Base-by-base conservation (phyloP, 1,140 invertebrate genomes). In the Nephotettix cincticeps region DNA sequence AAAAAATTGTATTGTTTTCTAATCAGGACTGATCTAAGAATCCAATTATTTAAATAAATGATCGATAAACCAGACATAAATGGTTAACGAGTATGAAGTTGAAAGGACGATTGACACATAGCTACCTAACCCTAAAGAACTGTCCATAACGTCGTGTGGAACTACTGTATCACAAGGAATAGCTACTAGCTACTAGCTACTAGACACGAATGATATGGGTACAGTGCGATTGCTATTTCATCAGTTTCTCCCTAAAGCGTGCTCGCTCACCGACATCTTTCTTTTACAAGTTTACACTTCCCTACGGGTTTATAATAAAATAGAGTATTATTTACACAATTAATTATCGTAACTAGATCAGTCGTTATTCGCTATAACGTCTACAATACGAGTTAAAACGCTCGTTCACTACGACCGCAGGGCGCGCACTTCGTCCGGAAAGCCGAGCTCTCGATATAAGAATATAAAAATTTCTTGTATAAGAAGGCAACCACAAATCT, bases 391-490 rank as follows among this genome's bases (percentile, higher is more conserved):
- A 25, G 27, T 61, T 61, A 61, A 61, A 61, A 61, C 21, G 4
- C 56, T 61, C 28, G 56, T 21, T 61, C 56, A 61, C 56, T 29
- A 51, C 6, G 14, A 9, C 47, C 6, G 4, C 21, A n/a, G 21
- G n/a, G 14, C 14, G 47, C 47, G 21, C 47, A 17, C 14, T 9
- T 25, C 56, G 56, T 14, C 56, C 21, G 25, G 47, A 4, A n/a
- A 19, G 6, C 47, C 47, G 47, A 11, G 13, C 56, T 61, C 56
- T 25, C 56, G 56, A 29, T 61, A 61, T 61, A 61, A 61, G 56
- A 61, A 61, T 61, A 61, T 61, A 61, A 61, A 61, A 61, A 61
- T 61, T 61, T 61, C 56, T 61, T 61, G 56, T 61, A 61, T 61
- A 61, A 61, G 56, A 61, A 61, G 56, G 56, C 56, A 61, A 61